Conservation (phyloP, 2,113 vertebrate species). For the pig (Sus scrofa) region DNA sequence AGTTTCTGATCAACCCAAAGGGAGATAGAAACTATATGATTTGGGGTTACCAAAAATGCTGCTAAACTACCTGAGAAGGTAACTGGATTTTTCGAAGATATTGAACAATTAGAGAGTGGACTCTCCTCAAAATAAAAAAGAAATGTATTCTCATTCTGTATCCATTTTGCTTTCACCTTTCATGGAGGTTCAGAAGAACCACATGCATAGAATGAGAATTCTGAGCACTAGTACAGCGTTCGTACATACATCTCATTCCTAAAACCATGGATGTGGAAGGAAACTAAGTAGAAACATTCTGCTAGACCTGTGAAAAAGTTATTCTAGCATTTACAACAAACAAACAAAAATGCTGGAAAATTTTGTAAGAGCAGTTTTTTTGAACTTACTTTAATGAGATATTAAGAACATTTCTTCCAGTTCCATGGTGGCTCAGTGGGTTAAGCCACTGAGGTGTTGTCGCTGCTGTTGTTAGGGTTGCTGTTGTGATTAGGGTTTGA, state of each 20-base stretch:
- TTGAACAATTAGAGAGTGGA: not conserved
- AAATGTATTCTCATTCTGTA: not conserved
- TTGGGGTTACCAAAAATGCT: not conserved
- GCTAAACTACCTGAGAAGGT: not conserved
- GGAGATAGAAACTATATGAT: not conserved
- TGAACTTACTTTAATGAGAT: not conserved
- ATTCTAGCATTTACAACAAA: not conserved
- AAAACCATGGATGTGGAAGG: not conserved
- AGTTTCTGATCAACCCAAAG: not conserved
- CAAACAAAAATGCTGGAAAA: not conserved
- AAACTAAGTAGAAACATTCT: not conserved
- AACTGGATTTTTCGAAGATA: not conserved
- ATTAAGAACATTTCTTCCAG: not conserved
- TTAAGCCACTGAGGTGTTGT: too few relatives aligned
- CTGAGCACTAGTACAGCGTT: accelerated
- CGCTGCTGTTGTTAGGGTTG: too few relatives aligned
- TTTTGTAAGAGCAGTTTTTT: not conserved
- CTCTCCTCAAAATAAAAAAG: not conserved
- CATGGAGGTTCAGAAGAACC: not conserved
- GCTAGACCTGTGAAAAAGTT: not conserved
- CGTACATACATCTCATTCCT: not conserved
- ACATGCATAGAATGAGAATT: accelerated
- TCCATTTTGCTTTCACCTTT: not conserved
- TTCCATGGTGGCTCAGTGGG: too few relatives aligned
- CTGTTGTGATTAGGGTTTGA: too few relatives aligned